Evolutionary conservation across 2,113 vertebrate genomes (phyloP).

Genomic region (Forbesichthys papilliferus): DNA sequence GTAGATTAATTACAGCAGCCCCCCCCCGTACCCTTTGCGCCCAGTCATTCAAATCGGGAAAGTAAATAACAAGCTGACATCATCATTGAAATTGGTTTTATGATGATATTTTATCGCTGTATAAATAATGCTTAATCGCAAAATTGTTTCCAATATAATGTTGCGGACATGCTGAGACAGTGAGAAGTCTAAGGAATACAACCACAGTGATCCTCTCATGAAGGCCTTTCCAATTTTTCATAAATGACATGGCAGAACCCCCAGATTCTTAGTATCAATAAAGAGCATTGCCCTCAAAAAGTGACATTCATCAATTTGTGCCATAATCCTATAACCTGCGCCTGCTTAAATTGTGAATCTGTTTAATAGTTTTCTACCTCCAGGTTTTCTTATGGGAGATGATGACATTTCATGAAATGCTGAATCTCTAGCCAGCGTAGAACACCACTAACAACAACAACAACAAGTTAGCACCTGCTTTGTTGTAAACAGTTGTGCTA

Average conservation of each 20-base stretch:
- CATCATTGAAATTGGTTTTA: conserved; percentile 85
- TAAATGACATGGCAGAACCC: too few species aligned
- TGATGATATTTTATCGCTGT: conserved; percentile 76
- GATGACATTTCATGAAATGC: conserved; percentile 53
- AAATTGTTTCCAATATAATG: not conserved
- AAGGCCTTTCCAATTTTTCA: too few species aligned
- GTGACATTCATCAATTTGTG: too few species aligned
- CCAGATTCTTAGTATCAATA: not conserved
- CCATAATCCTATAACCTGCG: not conserved
- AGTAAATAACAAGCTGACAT: conserved; percentile 93
- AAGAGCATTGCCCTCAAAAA: not conserved
- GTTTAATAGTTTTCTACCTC: not conserved
- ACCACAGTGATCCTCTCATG: not conserved
- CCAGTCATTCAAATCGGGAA: conserved; percentile 90
- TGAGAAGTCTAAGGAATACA: not conserved
- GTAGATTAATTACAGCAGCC: conserved; percentile 83
- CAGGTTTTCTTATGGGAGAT: conserved; percentile 26
- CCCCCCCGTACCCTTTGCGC: conserved; percentile 71
- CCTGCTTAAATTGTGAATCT: not conserved
- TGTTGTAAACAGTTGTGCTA: not conserved
- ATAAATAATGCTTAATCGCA: conserved; percentile 25
- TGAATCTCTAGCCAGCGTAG: not conserved
- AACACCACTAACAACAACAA: not conserved
- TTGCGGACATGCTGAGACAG: not conserved
- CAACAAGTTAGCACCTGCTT: conserved; percentile 11